phyloP scores from a whole-genome alignment of 2,113 vertebrate species.

The Syngnathoides biaculeatus region DNA sequence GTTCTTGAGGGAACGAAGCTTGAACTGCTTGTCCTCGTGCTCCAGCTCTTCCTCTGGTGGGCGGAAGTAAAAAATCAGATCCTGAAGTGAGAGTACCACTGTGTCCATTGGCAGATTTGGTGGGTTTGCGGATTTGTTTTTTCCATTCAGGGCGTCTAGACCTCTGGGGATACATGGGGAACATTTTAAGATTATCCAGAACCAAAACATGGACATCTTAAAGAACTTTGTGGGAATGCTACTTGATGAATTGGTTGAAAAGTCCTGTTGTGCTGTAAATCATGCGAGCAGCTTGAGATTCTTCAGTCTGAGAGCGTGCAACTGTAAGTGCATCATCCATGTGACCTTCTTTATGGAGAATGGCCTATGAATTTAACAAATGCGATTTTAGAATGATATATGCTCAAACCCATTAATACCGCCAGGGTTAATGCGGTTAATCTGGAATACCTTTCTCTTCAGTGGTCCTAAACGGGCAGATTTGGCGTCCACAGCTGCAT shows the following conservation, averaged over 20 bases:
- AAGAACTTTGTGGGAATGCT: slow-evolving; percentile 10
- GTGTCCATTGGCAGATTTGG: slow-evolving; percentile 80
- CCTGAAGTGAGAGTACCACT: slow-evolving; percentile 85
- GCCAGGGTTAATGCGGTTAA: neutral
- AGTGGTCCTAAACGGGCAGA: slow-evolving; percentile 83
- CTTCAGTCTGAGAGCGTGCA: slow-evolving; percentile 85
- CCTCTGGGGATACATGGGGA: slow-evolving; percentile 64
- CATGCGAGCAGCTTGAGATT: slow-evolving; percentile 88
- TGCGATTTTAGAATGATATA: neutral
- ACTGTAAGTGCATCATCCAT: slow-evolving; percentile 89
- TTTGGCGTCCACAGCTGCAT: slow-evolving; percentile 85
- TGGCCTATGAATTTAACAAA: slow-evolving; percentile 71
- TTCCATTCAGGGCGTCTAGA: slow-evolving; percentile 84
- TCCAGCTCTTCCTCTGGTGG: slow-evolving; percentile 87
- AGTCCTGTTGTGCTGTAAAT: slow-evolving; percentile 86
- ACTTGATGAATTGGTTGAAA: slow-evolving; percentile 90
- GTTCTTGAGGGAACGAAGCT: slow-evolving; percentile 87
- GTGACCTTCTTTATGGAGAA: slow-evolving; percentile 90
- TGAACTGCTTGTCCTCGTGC: slow-evolving; percentile 89
- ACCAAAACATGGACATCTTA: neutral
- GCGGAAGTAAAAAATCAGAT: slow-evolving; percentile 88
- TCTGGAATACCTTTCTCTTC: slow-evolving; percentile 80
- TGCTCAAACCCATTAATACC: neutral
- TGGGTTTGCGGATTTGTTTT: slow-evolving; percentile 74
- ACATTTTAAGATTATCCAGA: neutral